Conservation (phyloP, 92 coral and sea anemone species). For the Scolanthus callimorphus region DNA sequence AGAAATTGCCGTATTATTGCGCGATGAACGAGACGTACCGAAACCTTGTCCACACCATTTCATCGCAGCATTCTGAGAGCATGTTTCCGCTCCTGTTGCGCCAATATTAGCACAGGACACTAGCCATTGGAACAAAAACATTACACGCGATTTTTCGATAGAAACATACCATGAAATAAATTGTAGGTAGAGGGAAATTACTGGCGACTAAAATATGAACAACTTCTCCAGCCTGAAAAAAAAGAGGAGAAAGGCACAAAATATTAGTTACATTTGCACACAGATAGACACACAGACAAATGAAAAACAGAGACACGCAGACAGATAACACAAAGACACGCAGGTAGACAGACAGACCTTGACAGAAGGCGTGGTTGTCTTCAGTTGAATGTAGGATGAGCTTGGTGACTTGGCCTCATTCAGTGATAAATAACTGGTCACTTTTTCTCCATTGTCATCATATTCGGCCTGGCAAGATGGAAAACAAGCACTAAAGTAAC, state of each 20-base stretch:
- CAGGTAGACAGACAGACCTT: conserved; percentile 35
- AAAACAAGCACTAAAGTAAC: background rate
- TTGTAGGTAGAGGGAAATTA: conserved; percentile 43
- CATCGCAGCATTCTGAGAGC: too few relatives aligned
- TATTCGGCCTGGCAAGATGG: conserved; percentile 49
- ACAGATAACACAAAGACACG: too few relatives aligned
- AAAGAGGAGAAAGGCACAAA: conserved; percentile 1
- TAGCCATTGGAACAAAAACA: too few relatives aligned
- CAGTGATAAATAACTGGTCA: conserved; percentile 6
- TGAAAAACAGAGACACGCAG: too few relatives aligned
- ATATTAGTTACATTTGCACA: too few relatives aligned
- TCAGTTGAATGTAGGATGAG: conserved; percentile 61
- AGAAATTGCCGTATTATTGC: too few relatives aligned
- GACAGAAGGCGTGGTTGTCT: conserved; percentile 64
- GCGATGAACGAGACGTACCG: too few relatives aligned
- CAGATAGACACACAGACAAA: too few relatives aligned
- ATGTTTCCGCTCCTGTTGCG: too few relatives aligned
- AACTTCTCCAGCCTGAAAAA: conserved; percentile 63
- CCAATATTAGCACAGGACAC: too few relatives aligned
- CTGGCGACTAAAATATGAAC: conserved; percentile 46
- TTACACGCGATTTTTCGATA: too few relatives aligned
- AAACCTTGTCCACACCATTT: too few relatives aligned
- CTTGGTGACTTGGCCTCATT: conserved; percentile 68
- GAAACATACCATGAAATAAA: conserved; percentile 76
- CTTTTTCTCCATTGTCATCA: conserved; percentile 5